Percentiles rank a stretch among this genome's conserved stretches.
Evolutionary conservation across 2,797 vertebrate species (phyloP).

Genomic region (Sciurus carolinensis): DNA sequence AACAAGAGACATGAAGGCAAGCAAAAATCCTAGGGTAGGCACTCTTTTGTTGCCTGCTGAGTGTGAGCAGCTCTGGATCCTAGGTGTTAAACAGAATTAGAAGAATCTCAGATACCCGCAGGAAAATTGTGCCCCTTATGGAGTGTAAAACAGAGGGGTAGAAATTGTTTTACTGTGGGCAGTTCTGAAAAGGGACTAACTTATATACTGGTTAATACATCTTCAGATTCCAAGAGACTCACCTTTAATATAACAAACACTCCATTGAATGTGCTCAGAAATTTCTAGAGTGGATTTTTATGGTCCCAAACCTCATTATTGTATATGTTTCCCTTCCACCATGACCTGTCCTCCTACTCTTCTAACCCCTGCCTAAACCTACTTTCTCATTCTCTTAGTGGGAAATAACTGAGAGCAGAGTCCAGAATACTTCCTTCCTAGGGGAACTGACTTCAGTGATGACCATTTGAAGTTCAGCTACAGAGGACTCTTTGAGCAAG

Average conservation of each 20-base stretch:
- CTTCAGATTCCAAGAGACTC: background rate
- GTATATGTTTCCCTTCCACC: background rate
- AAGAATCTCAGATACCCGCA: constrained; percentile 36
- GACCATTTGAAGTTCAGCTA: background rate
- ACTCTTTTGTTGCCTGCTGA: constrained; percentile 61
- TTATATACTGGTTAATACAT: background rate
- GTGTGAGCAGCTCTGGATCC: constrained; percentile 59
- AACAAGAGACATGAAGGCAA: constrained; percentile 63
- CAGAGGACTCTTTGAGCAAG: background rate
- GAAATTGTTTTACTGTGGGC: constrained; percentile 6
- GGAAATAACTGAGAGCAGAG: background rate
- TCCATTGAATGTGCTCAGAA: background rate
- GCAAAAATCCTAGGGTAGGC: background rate
- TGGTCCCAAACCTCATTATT: background rate
- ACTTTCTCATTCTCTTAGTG: background rate
- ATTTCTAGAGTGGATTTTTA: background rate
- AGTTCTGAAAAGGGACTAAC: background rate
- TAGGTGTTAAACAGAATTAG: constrained; percentile 68
- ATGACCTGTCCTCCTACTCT: background rate
- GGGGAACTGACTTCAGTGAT: background rate
- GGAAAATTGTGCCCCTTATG: background rate
- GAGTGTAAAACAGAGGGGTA: background rate
- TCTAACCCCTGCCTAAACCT: background rate
- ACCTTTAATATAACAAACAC: background rate
- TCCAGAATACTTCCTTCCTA: background rate